These are phyloP conservation scores for Brachypteracias leptosomus DNA, from an alignment of 2,113 vertebrate genomes.

Conservation along the genomic window DNA sequence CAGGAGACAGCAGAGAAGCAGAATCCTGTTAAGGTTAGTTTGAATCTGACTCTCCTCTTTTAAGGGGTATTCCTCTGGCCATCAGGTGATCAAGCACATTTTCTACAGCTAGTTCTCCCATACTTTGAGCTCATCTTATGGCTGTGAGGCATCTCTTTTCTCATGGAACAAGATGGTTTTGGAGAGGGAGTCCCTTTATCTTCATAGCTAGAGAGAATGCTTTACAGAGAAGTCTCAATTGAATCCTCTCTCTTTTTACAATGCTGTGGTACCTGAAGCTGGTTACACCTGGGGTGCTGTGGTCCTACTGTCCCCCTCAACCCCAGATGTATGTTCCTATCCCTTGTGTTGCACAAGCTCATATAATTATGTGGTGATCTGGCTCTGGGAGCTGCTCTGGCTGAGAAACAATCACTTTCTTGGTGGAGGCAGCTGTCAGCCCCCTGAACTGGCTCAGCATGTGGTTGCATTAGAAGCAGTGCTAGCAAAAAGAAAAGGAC, in stretches of 20 bases:
- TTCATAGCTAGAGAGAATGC: neutral
- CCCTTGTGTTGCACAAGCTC: neutral
- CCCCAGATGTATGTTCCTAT: neutral
- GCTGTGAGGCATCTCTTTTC: neutral
- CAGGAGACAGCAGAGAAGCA: neutral
- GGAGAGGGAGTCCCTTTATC: neutral
- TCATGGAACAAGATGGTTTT: neutral
- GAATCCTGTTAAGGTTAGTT: neutral
- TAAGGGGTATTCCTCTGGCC: neutral
- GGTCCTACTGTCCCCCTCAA: neutral
- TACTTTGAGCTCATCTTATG: neutral
- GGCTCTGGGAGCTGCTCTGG: neutral
- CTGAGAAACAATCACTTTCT: neutral
- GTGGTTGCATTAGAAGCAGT: neutral
- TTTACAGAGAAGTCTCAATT: neutral
- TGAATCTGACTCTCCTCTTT: neutral
- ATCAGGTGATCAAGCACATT: neutral
- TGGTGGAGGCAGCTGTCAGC: neutral
- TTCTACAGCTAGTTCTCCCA: neutral
- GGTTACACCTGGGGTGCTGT: neutral
- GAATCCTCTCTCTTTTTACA: neutral
- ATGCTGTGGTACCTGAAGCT: neutral
- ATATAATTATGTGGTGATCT: neutral
- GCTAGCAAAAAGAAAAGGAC: neutral
- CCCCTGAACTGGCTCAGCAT: neutral